Evolutionary conservation across 2,888 invertebrate species (phyloP), one percentile per base, ranked within the genome.

Genomic region (Agrenia bidenticulata): DNA sequence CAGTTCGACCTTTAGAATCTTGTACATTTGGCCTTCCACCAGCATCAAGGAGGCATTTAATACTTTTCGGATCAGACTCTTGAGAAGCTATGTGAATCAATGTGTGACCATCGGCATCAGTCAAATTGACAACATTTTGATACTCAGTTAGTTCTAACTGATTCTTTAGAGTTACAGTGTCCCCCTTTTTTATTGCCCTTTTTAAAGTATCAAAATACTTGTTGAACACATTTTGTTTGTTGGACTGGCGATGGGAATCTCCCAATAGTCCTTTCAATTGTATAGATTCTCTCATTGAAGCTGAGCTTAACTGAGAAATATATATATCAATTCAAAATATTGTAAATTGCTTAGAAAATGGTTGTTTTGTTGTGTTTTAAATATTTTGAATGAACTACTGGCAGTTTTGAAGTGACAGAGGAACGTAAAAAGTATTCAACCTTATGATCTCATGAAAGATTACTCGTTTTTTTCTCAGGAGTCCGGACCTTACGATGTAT

Each of bases 11-110:
- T 17, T 42, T 61, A 2, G 61, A 11, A 61, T 65, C 67, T 21
- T 26, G 17, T 1, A 64, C 42, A 55, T 72, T 67, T 17, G 72
- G 61, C 26, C 66, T 58, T 2, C 61, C 64, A 4, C 53, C 67
- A 21, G 61, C 65, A n/a, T 50, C 27, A 13, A 71, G 51, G 9
- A 72, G 45, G 9, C 63, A n/a, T 39, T 41, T 21, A 9, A 66
- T 32, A 53, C 60, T 57, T 17, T 67, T 66, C 5, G 21, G 23
- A 41, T 63, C 61, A 26, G 19, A 56, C 17, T 59, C 24, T 26
- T 53, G 41, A 1, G 56, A 41, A 17, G 63, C 61, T 17, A 67
- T 50, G 45, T 72, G 72, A 19, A 72, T 27, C 17, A 69, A 26
- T 0, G 63, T 27, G 15, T 58, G 27, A n/a, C 49, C 58, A 58